phyloP scores from a whole-genome alignment of 2,888 invertebrate species.

The Polyploca ridens region DNA sequence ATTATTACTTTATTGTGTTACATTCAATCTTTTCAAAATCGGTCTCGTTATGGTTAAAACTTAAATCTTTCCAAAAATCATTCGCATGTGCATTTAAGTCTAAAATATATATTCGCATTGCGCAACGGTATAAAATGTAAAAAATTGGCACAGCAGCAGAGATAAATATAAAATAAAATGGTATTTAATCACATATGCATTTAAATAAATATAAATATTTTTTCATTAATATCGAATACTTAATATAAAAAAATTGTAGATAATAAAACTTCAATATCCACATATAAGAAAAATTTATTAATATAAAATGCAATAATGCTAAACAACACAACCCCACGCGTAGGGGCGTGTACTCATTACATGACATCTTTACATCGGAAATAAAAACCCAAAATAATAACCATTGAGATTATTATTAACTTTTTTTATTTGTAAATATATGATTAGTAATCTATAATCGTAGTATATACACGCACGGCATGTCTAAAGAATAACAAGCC shows the following conservation, averaged over 20 bases:
- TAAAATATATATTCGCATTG: too few relatives aligned
- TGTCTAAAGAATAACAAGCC: conserved; percentile 4
- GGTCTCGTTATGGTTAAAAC: too few relatives aligned
- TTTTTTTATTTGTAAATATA: conserved; percentile 55
- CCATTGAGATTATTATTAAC: conserved; percentile 34
- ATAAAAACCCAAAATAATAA: conserved; percentile 41
- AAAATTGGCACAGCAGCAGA: too few relatives aligned
- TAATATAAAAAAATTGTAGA: background rate
- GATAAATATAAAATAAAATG: too few relatives aligned
- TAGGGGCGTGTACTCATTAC: conserved; percentile 37
- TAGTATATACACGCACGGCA: conserved; percentile 53
- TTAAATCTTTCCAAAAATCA: too few relatives aligned
- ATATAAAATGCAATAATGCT: conserved; percentile 77
- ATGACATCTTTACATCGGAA: conserved; percentile 42
- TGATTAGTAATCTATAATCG: conserved; percentile 51
- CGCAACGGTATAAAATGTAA: too few relatives aligned
- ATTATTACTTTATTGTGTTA: too few relatives aligned
- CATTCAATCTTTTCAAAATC: too few relatives aligned
- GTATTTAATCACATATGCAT: too few relatives aligned
- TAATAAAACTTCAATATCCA: conserved; percentile 54
- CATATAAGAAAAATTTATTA: conserved; percentile 82
- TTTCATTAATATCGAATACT: too few relatives aligned
- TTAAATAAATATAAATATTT: too few relatives aligned
- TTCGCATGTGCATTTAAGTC: too few relatives aligned
- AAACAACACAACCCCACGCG: conserved; percentile 50